phyloP scores from a whole-genome alignment of 1,140 invertebrate species.

The Asobara japonica region DNA sequence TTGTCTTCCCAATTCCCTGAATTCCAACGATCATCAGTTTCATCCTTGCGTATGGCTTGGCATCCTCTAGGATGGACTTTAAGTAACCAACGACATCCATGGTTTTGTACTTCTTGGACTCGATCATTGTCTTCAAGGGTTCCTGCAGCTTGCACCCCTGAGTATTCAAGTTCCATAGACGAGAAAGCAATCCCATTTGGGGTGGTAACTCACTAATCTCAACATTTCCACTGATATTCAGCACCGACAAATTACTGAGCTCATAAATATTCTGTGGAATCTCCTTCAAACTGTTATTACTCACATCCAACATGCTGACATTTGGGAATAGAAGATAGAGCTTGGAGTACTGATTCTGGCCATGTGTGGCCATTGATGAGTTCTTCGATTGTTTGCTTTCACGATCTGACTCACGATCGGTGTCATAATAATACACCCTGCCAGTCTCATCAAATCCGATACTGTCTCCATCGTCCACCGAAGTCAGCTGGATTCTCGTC shows the following conservation, averaged over 20 bases:
- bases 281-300: slow-evolving; percentile 83
- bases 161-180: slow-evolving; percentile 96
- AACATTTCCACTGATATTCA: slow-evolving; percentile 91
- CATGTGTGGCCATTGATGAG: slow-evolving; percentile 38
- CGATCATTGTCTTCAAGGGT: slow-evolving; percentile 91
- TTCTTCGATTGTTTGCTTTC: not conserved
- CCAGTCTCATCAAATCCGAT: not conserved
- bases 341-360: slow-evolving; percentile 51
- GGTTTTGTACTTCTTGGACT: slow-evolving; percentile 92
- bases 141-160: slow-evolving; percentile 89
- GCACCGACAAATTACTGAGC: slow-evolving; percentile 88
- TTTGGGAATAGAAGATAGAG: slow-evolving; percentile 86
- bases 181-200: slow-evolving; percentile 91
- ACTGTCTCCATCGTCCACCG: slow-evolving; percentile 74
- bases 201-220: slow-evolving; percentile 89
- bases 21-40: slow-evolving; percentile 98
- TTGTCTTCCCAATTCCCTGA: slow-evolving; percentile 85
- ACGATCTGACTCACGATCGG: not conserved
- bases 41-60: slow-evolving; percentile 93
- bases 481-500: slow-evolving; percentile 79
- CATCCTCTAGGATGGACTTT: slow-evolving; percentile 89
- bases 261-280: slow-evolving; percentile 89
- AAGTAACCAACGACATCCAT: slow-evolving; percentile 97
- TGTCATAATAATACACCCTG: not conserved
- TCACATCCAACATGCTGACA: slow-evolving; percentile 94